Percentiles rank a stretch among this genome's conserved stretches.
phyloP scores from a whole-genome alignment of 2,888 invertebrate genomes.

The Leptogaster cylindrica region DNA sequence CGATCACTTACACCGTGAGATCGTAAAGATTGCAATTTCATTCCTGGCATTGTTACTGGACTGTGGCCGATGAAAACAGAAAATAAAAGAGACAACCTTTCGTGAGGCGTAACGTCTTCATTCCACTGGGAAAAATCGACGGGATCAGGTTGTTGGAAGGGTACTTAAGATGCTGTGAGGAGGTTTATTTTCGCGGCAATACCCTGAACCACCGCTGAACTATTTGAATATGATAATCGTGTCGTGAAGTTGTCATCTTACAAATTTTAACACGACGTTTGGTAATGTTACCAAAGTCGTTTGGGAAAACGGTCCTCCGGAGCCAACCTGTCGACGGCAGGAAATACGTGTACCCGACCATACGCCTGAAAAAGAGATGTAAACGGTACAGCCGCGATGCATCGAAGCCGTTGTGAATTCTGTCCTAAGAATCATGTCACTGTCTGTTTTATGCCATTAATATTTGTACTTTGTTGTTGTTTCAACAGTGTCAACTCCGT shows the following conservation, averaged over 20 bases:
- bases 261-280: slow-evolving; percentile 54
- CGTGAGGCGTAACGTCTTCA: slow-evolving; percentile 37
- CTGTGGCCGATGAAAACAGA: background rate
- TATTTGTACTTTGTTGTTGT: too few relatives aligned
- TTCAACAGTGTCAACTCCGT: too few relatives aligned
- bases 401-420: too few relatives aligned
- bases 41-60: background rate
- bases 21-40: background rate
- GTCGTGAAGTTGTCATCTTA: slow-evolving; percentile 54
- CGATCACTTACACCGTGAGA: slow-evolving; percentile 16
- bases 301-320: too few relatives aligned
- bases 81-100: slow-evolving; percentile 20
- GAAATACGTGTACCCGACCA: too few relatives aligned
- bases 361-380: too few relatives aligned
- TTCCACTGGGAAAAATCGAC: slow-evolving; percentile 15
- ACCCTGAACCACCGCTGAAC: slow-evolving; percentile 44
- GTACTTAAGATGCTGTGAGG: background rate
- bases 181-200: slow-evolving; percentile 24
- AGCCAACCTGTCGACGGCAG: too few relatives aligned
- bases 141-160: slow-evolving; percentile 9
- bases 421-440: too few relatives aligned
- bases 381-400: too few relatives aligned
- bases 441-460: too few relatives aligned
- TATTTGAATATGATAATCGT: slow-evolving; percentile 53
- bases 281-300: slow-evolving; percentile 47